Conservation (phyloP, 2,888 invertebrate species). For the Brachyptera putata region DNA sequence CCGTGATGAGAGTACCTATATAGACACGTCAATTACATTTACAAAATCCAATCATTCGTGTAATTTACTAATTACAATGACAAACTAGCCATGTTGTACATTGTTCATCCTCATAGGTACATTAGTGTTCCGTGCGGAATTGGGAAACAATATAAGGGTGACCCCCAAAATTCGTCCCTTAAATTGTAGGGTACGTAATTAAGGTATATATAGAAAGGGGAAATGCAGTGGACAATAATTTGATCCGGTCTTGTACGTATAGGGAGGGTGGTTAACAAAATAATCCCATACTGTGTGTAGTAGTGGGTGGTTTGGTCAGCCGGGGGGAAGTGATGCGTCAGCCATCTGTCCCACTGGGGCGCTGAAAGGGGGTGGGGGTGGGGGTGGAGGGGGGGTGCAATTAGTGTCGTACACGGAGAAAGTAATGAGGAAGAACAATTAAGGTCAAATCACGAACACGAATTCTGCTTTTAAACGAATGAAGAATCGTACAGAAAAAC, state of each 20-base stretch:
- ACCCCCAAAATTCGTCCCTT: not conserved
- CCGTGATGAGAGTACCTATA: too few relatives aligned
- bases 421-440: constrained; percentile 23
- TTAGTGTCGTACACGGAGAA: constrained; percentile 27
- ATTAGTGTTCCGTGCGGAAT: not conserved
- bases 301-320: not conserved
- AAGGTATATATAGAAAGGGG: constrained; percentile 24
- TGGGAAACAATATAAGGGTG: not conserved
- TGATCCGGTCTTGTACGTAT: constrained; percentile 4
- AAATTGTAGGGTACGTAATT: constrained; percentile 20
- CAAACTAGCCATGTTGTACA: constrained; percentile 17
- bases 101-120: not conserved
- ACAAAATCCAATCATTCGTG: constrained; percentile 14
- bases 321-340: constrained; percentile 12
- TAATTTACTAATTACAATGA: constrained; percentile 26
- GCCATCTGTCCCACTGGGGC: constrained; percentile 18
- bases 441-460: not conserved
- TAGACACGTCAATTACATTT: constrained; percentile 5
- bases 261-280: not conserved
- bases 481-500: not conserved
- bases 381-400: constrained; percentile 16
- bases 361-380: constrained; percentile 4
- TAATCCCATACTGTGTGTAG: not conserved
- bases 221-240: constrained; percentile 13
- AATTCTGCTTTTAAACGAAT: not conserved